A percentile compares a stretch with the other conserved stretches of the same genome.
Evolutionary conservation across 2,888 invertebrate genomes (phyloP).

Genomic region (Tetragonisca angustula): DNA sequence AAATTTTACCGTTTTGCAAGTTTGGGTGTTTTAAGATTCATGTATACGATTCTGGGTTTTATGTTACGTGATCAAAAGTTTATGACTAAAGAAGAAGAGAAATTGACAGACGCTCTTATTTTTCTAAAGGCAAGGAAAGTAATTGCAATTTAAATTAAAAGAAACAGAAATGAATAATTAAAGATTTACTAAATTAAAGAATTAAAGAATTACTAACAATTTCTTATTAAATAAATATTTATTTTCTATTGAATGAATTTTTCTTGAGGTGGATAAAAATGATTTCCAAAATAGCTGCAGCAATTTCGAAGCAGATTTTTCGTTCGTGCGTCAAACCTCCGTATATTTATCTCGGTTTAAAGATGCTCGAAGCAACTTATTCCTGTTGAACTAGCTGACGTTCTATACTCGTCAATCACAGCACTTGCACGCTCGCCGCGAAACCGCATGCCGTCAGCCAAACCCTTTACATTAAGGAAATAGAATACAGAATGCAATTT

Average conservation of each 20-base stretch:
- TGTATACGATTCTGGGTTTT: background rate
- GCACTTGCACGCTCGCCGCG: background rate
- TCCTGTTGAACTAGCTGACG: background rate
- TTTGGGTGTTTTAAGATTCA: background rate
- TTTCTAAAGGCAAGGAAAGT: too few relatives aligned
- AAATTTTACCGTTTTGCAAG: background rate
- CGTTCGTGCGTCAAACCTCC: background rate
- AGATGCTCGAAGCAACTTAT: background rate
- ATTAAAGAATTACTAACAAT: background rate
- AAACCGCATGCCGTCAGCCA: background rate
- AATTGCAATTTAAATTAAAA: too few relatives aligned
- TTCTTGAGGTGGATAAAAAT: background rate
- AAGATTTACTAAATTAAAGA: too few relatives aligned
- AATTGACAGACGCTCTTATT: background rate
- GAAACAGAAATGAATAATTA: too few relatives aligned
- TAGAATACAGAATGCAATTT: conserved; percentile 13
- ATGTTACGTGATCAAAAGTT: background rate
- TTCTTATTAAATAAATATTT: background rate
- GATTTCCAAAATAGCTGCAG: background rate
- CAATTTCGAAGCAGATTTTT: background rate
- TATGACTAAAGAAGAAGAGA: background rate
- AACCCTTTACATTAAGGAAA: conserved; percentile 18
- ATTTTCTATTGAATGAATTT: too few relatives aligned
- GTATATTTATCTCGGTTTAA: background rate
- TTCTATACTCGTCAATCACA: conserved; percentile 4